These are phyloP conservation scores for Nemopilema nomurai DNA, from an alignment of 30 jellyfish, hydroid and myxozoan genomes.

Conservation along the genomic window DNA sequence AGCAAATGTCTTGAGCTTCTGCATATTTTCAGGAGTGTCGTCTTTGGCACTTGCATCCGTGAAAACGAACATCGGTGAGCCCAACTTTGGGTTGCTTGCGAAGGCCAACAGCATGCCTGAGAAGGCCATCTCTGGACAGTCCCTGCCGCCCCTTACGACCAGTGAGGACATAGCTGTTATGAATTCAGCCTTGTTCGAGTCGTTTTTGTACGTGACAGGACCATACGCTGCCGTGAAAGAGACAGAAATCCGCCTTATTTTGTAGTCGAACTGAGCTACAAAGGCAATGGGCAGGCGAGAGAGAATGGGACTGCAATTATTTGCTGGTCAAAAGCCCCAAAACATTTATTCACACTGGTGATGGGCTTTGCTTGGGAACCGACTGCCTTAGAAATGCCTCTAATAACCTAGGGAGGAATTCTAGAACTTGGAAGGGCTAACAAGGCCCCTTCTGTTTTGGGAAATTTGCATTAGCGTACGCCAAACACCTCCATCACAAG, in stretches of 20 bases:
- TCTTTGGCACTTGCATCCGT: constrained; percentile 96
- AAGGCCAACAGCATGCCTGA: constrained; percentile 88
- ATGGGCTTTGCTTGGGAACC: too few species aligned
- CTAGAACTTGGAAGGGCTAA: too few species aligned
- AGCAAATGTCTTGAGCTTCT: constrained; percentile 58
- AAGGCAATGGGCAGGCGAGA: too few species aligned
- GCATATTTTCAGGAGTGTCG: constrained; percentile 56
- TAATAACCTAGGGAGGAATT: too few species aligned
- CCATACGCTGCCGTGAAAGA: constrained; percentile 51
- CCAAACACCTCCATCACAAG: too few species aligned
- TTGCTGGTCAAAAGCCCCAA: too few species aligned
- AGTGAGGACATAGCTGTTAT: constrained; percentile 57
- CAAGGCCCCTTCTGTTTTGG: too few species aligned
- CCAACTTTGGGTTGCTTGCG: constrained; percentile 57
- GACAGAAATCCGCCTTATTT: not conserved
- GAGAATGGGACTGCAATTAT: too few species aligned
- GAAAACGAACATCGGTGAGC: constrained; percentile 94
- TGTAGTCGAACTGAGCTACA: too few species aligned
- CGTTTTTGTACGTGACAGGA: constrained; percentile 75
- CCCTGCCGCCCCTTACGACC: constrained; percentile 74
- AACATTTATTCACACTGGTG: too few species aligned
- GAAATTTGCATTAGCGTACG: too few species aligned
- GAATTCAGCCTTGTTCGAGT: constrained; percentile 47
- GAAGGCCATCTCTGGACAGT: constrained; percentile 88
- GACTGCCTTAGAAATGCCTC: too few species aligned